Conservation (phyloP, 2,113 vertebrate genomes). For the Hypocryptadius cinnamomeus region DNA sequence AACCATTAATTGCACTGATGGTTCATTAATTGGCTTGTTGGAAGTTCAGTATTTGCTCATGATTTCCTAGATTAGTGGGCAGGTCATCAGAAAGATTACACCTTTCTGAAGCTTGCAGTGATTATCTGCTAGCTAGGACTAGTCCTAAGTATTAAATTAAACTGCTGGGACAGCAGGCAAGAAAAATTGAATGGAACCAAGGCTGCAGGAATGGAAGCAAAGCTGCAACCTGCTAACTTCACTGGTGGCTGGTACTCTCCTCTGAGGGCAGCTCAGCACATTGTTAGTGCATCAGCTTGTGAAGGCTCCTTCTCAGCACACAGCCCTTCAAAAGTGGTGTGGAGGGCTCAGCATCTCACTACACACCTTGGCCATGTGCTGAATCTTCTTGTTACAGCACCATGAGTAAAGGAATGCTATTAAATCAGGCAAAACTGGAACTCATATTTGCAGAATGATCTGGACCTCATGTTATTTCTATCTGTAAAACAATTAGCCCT, state of each 20-base stretch:
- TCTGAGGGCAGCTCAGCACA: not conserved
- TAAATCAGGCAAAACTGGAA: not conserved
- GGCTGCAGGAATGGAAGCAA: not conserved
- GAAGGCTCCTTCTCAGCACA: not conserved
- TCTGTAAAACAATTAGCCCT: not conserved
- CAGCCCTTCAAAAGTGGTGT: not conserved
- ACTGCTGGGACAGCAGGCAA: not conserved
- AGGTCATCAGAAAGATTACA: not conserved
- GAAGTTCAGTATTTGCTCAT: not conserved
- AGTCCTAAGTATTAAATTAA: not conserved
- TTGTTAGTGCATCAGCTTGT: not conserved
- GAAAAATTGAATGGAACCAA: too few species aligned
- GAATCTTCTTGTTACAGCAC: not conserved
- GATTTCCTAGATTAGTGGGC: not conserved
- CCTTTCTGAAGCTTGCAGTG: not conserved
- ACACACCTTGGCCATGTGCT: not conserved
- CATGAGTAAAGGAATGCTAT: rapidly evolving
- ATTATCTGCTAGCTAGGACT: not conserved
- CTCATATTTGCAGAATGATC: not conserved
- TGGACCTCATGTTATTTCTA: not conserved
- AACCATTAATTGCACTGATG: not conserved
- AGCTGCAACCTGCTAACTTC: not conserved
- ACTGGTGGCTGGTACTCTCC: not conserved
- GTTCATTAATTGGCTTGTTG: not conserved
- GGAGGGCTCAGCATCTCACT: not conserved